phyloP scores from a whole-genome alignment of 2,888 invertebrate species.

The Phalera bucephala region DNA sequence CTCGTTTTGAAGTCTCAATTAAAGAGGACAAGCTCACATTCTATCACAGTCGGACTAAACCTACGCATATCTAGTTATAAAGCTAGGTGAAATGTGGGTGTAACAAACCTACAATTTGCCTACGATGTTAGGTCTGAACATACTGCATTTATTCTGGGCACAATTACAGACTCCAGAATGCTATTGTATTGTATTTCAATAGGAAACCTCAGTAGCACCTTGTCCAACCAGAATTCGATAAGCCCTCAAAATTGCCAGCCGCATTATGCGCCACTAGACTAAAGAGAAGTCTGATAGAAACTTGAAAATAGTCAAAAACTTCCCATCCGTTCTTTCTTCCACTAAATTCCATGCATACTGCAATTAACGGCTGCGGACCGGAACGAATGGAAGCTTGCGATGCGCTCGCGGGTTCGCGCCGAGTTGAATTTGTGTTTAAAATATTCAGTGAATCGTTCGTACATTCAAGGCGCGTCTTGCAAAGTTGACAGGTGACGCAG shows the following conservation, averaged over 20 bases:
- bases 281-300: not conserved
- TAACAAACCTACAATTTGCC: no score
- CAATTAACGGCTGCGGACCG: conserved; percentile 17
- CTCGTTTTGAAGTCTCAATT: not conserved
- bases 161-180: not conserved
- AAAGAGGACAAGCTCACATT: not conserved
- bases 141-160: not conserved
- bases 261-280: no score
- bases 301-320: not conserved
- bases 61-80: no score
- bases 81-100: no score
- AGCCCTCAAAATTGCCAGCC: no score
- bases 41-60: no score
- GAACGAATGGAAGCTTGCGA: conserved; percentile 10
- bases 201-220: not conserved
- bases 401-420: conserved; percentile 7
- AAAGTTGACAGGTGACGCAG: conserved; percentile 6
- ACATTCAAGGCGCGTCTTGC: conserved; percentile 13
- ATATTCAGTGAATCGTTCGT: conserved; percentile 23
- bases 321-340: conserved; percentile 1
- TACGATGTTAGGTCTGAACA: not conserved
- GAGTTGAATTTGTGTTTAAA: conserved; percentile 17
- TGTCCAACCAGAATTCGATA: no score
- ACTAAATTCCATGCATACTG: conserved; percentile 21
- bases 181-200: not conserved